phyloP scores from a whole-genome alignment of 2,888 invertebrate species.

The Saturnia pavonia region DNA sequence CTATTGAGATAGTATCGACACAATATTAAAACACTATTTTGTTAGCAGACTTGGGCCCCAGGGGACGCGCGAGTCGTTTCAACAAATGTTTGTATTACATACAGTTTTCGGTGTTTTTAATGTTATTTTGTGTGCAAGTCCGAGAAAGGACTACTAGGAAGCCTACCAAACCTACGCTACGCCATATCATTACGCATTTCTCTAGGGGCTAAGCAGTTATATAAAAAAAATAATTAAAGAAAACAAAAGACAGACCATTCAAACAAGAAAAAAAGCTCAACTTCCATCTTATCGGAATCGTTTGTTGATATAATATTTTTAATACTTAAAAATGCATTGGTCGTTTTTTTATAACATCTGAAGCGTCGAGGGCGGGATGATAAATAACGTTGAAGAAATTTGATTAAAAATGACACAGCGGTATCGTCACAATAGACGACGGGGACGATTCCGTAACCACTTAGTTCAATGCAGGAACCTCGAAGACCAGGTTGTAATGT shows the following conservation, averaged over 20 bases:
- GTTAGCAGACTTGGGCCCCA: too few species aligned
- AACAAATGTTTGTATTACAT: not conserved
- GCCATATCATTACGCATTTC: not conserved
- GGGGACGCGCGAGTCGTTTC: not conserved
- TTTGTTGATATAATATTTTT: not conserved
- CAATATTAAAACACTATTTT: too few species aligned
- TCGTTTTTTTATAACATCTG: not conserved
- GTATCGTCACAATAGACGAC: conserved; percentile 41
- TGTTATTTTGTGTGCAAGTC: not conserved
- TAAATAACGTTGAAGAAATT: conserved; percentile 57
- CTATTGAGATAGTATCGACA: too few species aligned
- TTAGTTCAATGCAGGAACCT: conserved; percentile 11
- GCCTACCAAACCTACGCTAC: too few species aligned
- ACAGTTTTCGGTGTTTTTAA: not conserved
- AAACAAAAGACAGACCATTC: not conserved
- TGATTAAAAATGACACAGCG: conserved; percentile 68
- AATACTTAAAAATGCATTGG: not conserved
- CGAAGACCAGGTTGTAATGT: not conserved
- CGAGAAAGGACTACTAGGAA: not conserved
- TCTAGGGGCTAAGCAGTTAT: too few species aligned
- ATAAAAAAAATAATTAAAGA: too few species aligned
- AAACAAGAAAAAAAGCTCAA: not conserved
- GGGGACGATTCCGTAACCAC: conserved; percentile 38
- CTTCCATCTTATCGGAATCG: not conserved
- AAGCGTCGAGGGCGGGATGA: conserved; percentile 45